Conservation (phyloP, 2,888 invertebrate genomes). For the Disparrhopalites patrizii region DNA sequence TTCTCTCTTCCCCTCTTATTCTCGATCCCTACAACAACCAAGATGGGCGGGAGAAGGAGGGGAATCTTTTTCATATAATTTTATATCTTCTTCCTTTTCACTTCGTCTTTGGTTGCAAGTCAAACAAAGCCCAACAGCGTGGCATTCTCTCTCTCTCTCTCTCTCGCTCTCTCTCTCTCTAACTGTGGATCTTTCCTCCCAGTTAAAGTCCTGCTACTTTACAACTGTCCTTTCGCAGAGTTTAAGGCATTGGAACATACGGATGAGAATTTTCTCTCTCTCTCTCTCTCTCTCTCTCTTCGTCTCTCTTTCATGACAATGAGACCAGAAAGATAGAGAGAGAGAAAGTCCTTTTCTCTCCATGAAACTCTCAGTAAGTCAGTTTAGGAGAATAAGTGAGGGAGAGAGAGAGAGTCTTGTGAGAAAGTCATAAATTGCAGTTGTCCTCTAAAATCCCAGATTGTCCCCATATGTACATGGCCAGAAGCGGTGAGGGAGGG, state of each 20-base stretch:
- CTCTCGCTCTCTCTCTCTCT: background rate
- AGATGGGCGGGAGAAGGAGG: background rate
- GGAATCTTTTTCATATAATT: constrained; percentile 1
- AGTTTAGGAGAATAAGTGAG: constrained; percentile 1
- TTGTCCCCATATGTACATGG: constrained; percentile 14
- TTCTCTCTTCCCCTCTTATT: too few species aligned
- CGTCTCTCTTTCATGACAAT: too few species aligned
- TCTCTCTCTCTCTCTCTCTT: background rate
- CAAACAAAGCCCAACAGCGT: constrained; percentile 12
- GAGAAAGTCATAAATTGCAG: constrained; percentile 42
- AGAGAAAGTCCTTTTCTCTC: constrained; percentile 1
- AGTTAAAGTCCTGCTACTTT: background rate
- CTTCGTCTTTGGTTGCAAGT: constrained; percentile 11
- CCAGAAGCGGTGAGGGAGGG: too few species aligned
- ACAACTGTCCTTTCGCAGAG: background rate
- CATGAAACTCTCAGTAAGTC: too few species aligned
- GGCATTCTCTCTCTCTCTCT: background rate
- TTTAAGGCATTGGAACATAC: constrained; percentile 3
- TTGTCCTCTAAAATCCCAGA: constrained; percentile 35
- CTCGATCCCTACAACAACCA: too few species aligned
- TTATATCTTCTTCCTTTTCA: background rate
- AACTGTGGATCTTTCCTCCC: background rate
- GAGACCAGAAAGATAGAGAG: too few species aligned
- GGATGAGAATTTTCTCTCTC: too few species aligned
- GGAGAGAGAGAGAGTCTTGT: background rate